Conservation (phyloP, 2,888 invertebrate genomes). For the Orthonychiurus folsomi region DNA sequence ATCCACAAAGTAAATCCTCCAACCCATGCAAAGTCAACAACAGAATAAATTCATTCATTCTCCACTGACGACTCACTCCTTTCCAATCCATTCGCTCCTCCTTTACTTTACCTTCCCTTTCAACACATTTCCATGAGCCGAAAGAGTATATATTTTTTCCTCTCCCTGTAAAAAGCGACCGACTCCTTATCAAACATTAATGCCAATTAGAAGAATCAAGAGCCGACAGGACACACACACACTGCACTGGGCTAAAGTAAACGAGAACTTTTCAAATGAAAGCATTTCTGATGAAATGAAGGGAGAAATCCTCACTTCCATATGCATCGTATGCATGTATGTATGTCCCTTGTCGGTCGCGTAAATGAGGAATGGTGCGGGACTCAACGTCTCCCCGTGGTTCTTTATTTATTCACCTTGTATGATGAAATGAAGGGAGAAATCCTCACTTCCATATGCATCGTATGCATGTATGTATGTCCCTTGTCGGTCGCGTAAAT, state of each 20-base stretch:
- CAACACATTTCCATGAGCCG: too few relatives aligned
- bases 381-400: not conserved
- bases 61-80: too few relatives aligned
- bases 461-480: too few relatives aligned
- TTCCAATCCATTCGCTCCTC: too few relatives aligned
- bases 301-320: not conserved
- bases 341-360: too few relatives aligned
- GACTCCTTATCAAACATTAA: not conserved
- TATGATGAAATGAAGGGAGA: not conserved
- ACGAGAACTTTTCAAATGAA: not conserved
- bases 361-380: too few relatives aligned
- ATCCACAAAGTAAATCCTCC: not conserved
- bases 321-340: too few relatives aligned
- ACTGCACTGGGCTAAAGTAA: not conserved
- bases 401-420: not conserved
- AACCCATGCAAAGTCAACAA: constrained; percentile 1
- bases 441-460: too few relatives aligned
- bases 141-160: too few relatives aligned
- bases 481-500: too few relatives aligned
- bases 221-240: not conserved
- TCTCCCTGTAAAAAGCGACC: not conserved
- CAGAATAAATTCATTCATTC: not conserved
- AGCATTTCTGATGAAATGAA: not conserved
- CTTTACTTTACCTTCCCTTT: too few relatives aligned
- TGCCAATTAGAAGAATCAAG: not conserved